Base-by-base conservation (phyloP, 2,797 vertebrate genomes). In the Falco peregrinus region DNA sequence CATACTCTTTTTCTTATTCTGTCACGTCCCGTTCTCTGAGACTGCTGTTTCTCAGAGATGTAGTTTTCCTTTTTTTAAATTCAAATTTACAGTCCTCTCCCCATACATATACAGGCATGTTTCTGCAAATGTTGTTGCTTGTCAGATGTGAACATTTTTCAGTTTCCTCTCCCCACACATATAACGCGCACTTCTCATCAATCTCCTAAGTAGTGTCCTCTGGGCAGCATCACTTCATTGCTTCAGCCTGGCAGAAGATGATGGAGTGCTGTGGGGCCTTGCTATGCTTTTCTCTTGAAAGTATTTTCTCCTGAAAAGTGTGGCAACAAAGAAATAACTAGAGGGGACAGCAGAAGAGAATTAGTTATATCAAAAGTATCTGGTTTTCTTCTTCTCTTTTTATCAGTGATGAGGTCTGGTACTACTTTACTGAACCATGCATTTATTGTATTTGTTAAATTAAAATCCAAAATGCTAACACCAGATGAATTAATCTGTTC, bases 191-290 rank as follows among this genome's bases (percentile, higher is more conserved):
- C 82, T 96, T 91, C 76, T 92, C 93, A 92, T 95, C 76, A 88
- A 0, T 92, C 39, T 48, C 54, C 33, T 69, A 28, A 96, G 90
- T 65, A 50, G 33, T 87, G 37, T 94, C 75, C 70, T 87, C 35
- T 83, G 41, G 71, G 87, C 89, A 95, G 87, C 61, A 89, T 89
- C 89, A 89, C 94, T 95, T 96, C 79, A 77, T 94, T 95, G 54
- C 92, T 95, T 95, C 76, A 4, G 69, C 91, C 89, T 96, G 96
- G 82, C 93, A 92, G 92, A 93, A 89, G 84, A 92, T 88, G 87
- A 68, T 35, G 71, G 82, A 88, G 59, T 86, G 73, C 65, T 92
- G 51, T 95, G 69, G 70, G 83, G 31, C 59, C 67, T 94, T 91
- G 74, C 70, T 82, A 0, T 73, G 73, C 35, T 93, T 93, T 90